Conservation (phyloP, 2,113 vertebrate genomes). For the Penelope pileata region DNA sequence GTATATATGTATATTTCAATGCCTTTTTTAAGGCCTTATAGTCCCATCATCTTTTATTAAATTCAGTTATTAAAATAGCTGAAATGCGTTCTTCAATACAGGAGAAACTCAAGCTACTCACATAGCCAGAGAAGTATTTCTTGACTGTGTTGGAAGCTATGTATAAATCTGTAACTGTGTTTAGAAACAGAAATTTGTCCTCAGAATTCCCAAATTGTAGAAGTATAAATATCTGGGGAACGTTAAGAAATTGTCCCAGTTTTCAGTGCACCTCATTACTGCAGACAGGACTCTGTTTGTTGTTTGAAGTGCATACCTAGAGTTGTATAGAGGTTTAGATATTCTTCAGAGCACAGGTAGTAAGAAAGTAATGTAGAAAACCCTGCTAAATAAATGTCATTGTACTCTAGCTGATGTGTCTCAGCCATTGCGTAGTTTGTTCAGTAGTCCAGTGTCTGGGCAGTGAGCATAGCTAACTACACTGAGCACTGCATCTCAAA, state of each 20-base stretch:
- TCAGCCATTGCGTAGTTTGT: background rate
- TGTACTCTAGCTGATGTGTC: background rate
- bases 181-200: background rate
- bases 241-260: background rate
- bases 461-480: background rate
- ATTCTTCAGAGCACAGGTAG: background rate
- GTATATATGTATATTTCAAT: background rate
- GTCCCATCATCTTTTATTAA: background rate
- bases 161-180: background rate
- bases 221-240: background rate
- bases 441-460: fast-evolving
- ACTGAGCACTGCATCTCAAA: background rate
- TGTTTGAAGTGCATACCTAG: background rate
- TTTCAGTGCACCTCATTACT: background rate
- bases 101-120: background rate
- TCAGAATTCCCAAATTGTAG: background rate
- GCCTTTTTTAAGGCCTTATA: background rate
- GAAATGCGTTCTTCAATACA: background rate
- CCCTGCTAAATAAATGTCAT: background rate
- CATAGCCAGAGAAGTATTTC: background rate
- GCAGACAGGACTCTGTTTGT: background rate
- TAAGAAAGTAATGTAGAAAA: background rate
- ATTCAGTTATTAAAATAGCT: background rate
- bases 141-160: background rate
- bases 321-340: background rate